These are phyloP conservation scores for Drosophila sucinea DNA, from an alignment of 1,140 invertebrate species.

Conservation along the genomic window DNA sequence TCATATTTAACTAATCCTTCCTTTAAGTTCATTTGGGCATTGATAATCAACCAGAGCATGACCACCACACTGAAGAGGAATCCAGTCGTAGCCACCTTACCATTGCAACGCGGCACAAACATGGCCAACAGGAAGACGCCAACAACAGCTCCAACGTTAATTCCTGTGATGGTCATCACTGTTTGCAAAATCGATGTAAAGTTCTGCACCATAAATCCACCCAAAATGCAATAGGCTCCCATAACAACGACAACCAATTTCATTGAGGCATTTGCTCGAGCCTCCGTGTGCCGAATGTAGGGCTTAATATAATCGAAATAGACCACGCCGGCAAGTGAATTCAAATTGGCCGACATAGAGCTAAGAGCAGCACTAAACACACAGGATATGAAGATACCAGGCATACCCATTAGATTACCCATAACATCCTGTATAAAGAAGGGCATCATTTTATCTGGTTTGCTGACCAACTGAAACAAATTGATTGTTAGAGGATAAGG, in stretches of 20 bases:
- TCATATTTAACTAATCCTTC: conserved; percentile 84
- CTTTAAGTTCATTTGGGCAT: conserved; percentile 88
- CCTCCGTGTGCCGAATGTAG: conserved; percentile 84
- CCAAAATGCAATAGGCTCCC: conserved; percentile 85
- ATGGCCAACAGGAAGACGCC: conserved; percentile 90
- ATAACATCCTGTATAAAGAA: conserved; percentile 88
- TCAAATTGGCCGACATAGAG: conserved; percentile 89
- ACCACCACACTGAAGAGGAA: conserved; percentile 86
- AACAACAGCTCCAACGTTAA: conserved; percentile 88
- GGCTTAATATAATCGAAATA: conserved; percentile 89
- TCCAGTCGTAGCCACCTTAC: conserved; percentile 87
- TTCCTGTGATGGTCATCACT: conserved; percentile 85
- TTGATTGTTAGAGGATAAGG: not conserved
- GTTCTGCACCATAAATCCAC: conserved; percentile 87
- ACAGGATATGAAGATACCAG: conserved; percentile 88
- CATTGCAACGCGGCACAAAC: conserved; percentile 88
- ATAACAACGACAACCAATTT: conserved; percentile 86
- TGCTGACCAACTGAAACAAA: conserved; percentile 73
- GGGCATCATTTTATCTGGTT: conserved; percentile 85
- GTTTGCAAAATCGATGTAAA: conserved; percentile 87
- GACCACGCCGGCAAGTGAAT: conserved; percentile 90
- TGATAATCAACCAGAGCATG: conserved; percentile 91
- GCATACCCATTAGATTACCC: conserved; percentile 85
- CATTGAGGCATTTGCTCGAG: conserved; percentile 86
- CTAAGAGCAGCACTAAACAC: conserved; percentile 89